Evolutionary conservation across 2,888 invertebrate species (phyloP).

Genomic region (Heliconius erato): DNA sequence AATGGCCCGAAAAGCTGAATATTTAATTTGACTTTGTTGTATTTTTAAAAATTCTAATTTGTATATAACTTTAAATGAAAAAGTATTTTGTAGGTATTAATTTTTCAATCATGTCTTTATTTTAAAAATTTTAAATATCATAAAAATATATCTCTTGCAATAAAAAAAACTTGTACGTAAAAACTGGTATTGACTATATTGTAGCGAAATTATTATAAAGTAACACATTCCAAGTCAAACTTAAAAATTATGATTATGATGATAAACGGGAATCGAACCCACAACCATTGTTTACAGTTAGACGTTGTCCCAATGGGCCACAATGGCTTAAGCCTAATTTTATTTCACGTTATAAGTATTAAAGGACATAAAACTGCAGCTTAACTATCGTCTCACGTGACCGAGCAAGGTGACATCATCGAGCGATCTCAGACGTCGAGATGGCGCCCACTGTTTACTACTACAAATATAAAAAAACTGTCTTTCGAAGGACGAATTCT

Average conservation of each 20-base stretch:
- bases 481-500: slow-evolving; percentile 28
- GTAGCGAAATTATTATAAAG: not conserved
- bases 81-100: not conserved
- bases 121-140: no score
- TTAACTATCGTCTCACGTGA: slow-evolving; percentile 32
- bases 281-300: not conserved
- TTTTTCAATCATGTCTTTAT: no score
- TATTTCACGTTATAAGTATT: not conserved
- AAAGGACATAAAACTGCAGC: slow-evolving; percentile 11
- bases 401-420: slow-evolving; percentile 51
- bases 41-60: not conserved
- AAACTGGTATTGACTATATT: not conserved
- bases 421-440: slow-evolving; percentile 44
- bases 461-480: not conserved
- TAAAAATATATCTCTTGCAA: no score
- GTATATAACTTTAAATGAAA: not conserved
- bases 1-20: slow-evolving; percentile 3
- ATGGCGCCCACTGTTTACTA: slow-evolving; percentile 45
- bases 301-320: not conserved
- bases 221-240: no score
- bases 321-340: not conserved
- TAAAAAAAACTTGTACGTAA: no score
- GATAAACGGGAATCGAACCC: not conserved
- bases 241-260: no score
- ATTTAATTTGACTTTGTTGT: slow-evolving; percentile 4